A percentile compares a stretch with the other conserved stretches of the same genome.
These are phyloP conservation scores for Semnornis frantzii DNA, from an alignment of 2,113 vertebrate genomes.

Conservation along the genomic window DNA sequence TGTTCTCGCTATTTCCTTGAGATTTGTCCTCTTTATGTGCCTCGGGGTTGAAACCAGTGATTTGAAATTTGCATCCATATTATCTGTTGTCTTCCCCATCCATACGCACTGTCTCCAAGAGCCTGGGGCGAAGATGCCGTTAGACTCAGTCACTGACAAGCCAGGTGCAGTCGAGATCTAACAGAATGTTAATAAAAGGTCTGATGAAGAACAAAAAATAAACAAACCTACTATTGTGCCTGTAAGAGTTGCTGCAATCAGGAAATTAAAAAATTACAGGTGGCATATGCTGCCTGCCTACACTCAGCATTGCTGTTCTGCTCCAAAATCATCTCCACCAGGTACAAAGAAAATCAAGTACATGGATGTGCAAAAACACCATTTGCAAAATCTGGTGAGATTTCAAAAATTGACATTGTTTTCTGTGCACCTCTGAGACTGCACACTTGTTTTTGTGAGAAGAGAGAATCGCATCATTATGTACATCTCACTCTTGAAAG, in stretches of 20 bases:
- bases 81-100: conserved; percentile 41
- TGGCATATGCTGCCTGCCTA: conserved; percentile 22
- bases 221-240: conserved; percentile 56
- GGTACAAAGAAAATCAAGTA: not conserved
- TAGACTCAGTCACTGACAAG: conserved; percentile 26
- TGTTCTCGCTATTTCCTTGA: not conserved
- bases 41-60: not conserved
- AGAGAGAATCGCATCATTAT: not conserved
- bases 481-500: not conserved
- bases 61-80: conserved; percentile 56
- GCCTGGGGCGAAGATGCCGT: conserved; percentile 62
- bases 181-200: conserved; percentile 66
- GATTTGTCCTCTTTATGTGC: conserved; percentile 1
- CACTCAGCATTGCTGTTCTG: not conserved
- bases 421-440: not conserved
- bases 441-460: not conserved
- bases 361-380: not conserved
- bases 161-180: conserved; percentile 63
- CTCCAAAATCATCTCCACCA: not conserved
- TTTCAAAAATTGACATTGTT: not conserved
- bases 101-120: not conserved
- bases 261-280: conserved; percentile 62
- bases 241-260: conserved; percentile 57
- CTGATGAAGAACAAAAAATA: conserved; percentile 63
- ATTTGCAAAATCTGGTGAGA: not conserved